Base-by-base conservation (phyloP, 2,797 vertebrate species). In the Decapterus maruadsi region DNA sequence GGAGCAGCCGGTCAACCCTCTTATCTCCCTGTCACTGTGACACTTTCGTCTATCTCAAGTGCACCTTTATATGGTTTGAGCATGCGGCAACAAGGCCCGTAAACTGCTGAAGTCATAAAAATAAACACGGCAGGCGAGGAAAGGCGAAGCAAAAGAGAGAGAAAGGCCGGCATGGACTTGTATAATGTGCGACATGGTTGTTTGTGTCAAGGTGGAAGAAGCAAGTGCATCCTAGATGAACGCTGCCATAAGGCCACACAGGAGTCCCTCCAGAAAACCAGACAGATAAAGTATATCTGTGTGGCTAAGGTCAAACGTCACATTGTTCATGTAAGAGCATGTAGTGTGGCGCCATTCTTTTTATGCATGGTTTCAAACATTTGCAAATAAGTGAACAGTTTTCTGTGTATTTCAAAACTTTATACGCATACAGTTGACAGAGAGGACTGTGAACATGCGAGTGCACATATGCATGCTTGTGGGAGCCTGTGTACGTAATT, bases 21-120 rank as follows among this genome's bases (percentile, higher is more conserved):
- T 91, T 91, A 92, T 92, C 91, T 86, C 54, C 40, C 66, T 20
- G 80, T 65, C 80, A 78, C 78, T 67, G 67, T 82, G 83, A 88
- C 88, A 89, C 83, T 86, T 83, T 78, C 61, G 64, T 78, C 71
- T 86, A 85, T 90, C 89, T 84, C 68, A 81, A 92, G 87, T 79
- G 78, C 66, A 80, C 85, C 80, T 92, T 89, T 83, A 88, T 81
- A 85, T 64, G 76, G 76, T 65, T 63, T 22, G 40, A 76, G 68
- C 69, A 79, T 68, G 79, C 72, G 31, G 78, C 60, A 78, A 62
- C 81, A 84, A 69, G 51, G 62, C 60, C 81, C 68, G 68, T 76
- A 76, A 85, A 83, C 54, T n/a, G 36, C 65, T 60, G 16, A 71
- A 67, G 77, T 46, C 69, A 69, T 81, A 77, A 83, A 90, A 82